phyloP scores from a whole-genome alignment of 2,888 invertebrate species.

The Thyatira batis region DNA sequence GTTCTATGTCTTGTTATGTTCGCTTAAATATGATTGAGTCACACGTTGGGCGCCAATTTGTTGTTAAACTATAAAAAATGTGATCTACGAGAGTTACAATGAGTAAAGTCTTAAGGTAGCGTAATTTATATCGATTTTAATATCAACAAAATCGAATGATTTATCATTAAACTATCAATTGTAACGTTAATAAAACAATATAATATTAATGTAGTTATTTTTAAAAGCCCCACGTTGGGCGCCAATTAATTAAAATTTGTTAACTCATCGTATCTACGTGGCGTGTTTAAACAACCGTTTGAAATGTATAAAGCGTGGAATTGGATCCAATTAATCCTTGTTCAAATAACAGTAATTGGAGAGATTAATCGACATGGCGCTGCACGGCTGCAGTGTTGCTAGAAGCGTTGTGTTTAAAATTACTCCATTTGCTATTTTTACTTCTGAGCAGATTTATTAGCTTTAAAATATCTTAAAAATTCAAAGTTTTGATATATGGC shows the following conservation, averaged over 20 bases:
- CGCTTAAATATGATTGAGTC: neutral
- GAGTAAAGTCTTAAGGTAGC: too few relatives aligned
- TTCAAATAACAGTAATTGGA: slow-evolving; percentile 68
- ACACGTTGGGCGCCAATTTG: neutral
- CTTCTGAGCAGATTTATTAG: too few relatives aligned
- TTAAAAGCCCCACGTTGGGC: slow-evolving; percentile 37
- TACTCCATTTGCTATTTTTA: slow-evolving; percentile 3
- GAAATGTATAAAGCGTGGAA: slow-evolving; percentile 40
- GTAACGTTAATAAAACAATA: too few relatives aligned
- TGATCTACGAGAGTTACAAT: too few relatives aligned
- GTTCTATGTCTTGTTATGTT: too few relatives aligned
- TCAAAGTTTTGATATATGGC: too few relatives aligned
- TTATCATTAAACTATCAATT: too few relatives aligned
- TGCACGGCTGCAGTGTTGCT: slow-evolving; percentile 9
- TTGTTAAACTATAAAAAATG: too few relatives aligned
- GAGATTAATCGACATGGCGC: slow-evolving; percentile 50
- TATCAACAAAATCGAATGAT: too few relatives aligned
- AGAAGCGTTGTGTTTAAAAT: slow-evolving; percentile 5
- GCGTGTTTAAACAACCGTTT: slow-evolving; percentile 22
- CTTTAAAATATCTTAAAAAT: neutral
- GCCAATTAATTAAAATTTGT: slow-evolving; percentile 30
- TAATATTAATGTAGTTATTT: neutral
- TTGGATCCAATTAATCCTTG: slow-evolving; percentile 62
- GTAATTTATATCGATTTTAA: too few relatives aligned
- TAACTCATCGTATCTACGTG: slow-evolving; percentile 11